phyloP scores from a whole-genome alignment of 2,888 invertebrate species.

The Mimachlamys varia region DNA sequence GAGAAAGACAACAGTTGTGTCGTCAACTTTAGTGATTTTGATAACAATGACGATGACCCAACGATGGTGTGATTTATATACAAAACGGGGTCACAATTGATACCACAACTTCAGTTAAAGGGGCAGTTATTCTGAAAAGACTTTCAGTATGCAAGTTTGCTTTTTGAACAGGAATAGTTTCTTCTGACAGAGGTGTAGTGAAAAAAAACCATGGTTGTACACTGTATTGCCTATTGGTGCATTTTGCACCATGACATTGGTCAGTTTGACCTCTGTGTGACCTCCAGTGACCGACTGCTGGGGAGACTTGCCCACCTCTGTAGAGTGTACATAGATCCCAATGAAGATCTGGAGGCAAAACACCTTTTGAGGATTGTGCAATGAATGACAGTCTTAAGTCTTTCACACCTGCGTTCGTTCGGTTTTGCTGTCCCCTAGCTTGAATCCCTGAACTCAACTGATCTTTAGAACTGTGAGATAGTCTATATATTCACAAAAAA shows the following conservation, averaged over 20 bases:
- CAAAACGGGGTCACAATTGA: neutral
- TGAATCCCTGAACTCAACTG: neutral
- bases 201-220: neutral
- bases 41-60: constrained; percentile 28
- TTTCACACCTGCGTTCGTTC: neutral
- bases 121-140: neutral
- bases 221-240: neutral
- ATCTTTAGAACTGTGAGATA: neutral
- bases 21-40: constrained; percentile 53
- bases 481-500: neutral
- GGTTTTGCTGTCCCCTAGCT: neutral
- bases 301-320: neutral
- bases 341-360: neutral
- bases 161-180: neutral
- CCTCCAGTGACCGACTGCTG: neutral
- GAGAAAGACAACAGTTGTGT: constrained; percentile 68
- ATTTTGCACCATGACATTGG: neutral
- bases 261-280: neutral
- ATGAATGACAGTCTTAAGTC: neutral
- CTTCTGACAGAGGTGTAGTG: neutral
- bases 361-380: neutral
- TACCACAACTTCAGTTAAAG: neutral
- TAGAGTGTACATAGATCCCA: neutral
- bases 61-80: constrained; percentile 20
- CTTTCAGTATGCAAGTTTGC: neutral